phyloP scores from a whole-genome alignment of 2,113 vertebrate species.

The Ifrita kowaldi region DNA sequence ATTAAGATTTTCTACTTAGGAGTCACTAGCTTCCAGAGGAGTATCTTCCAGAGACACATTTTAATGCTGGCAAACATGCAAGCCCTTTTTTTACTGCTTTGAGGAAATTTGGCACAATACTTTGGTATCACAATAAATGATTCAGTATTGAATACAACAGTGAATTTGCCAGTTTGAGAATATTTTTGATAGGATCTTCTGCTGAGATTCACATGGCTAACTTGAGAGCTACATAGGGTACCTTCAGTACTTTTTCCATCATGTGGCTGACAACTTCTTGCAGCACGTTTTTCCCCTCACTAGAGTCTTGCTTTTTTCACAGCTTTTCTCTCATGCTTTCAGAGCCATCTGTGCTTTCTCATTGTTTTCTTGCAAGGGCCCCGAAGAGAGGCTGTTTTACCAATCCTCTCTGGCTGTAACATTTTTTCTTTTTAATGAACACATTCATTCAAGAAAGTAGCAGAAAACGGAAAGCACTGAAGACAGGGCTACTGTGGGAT shows the following conservation, averaged over 20 bases:
- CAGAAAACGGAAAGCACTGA: slow-evolving; percentile 19
- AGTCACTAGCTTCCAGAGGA: not conserved
- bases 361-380: slow-evolving; percentile 15
- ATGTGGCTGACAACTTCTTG: not conserved
- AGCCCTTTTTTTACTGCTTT: not conserved
- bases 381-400: slow-evolving; percentile 20
- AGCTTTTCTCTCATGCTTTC: slow-evolving; percentile 38
- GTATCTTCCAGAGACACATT: not conserved
- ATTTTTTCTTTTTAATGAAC: slow-evolving; percentile 44
- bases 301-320: slow-evolving; percentile 42
- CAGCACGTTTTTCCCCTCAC: not conserved
- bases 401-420: not conserved
- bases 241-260: not conserved
- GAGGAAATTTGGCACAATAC: not conserved
- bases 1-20: not conserved
- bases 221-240: not conserved
- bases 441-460: slow-evolving; percentile 42
- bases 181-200: not conserved
- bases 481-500: not conserved
- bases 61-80: not conserved
- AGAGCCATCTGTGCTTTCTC: slow-evolving; percentile 61
- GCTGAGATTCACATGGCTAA: not conserved
- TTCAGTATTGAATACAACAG: not conserved
- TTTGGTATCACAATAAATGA: not conserved
- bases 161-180: not conserved